These are phyloP conservation scores for Sthenelais limicola DNA, from an alignment of 2,888 invertebrate species.

Conservation along the genomic window DNA sequence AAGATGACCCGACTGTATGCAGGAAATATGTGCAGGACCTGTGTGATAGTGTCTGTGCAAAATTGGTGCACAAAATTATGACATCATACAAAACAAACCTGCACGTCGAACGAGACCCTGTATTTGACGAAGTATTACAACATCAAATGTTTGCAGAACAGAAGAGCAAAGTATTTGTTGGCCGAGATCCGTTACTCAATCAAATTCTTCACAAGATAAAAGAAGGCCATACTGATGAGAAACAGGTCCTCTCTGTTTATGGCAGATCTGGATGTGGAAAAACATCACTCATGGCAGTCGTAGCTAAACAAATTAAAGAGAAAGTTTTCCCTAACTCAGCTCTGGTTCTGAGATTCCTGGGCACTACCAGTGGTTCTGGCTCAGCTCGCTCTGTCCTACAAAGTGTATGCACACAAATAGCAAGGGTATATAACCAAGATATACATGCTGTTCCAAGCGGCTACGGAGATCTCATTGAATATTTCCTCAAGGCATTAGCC, in stretches of 20 bases:
- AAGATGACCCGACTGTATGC: not conserved
- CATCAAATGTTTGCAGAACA: conserved; percentile 42
- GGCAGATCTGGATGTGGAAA: conserved; percentile 50
- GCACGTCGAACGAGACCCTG: conserved; percentile 42
- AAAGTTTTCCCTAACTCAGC: conserved; percentile 34
- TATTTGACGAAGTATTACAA: conserved; percentile 38
- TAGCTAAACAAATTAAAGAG: conserved; percentile 27
- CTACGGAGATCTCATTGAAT: conserved; percentile 44
- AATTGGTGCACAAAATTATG: conserved; percentile 34
- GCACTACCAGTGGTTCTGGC: conserved; percentile 44
- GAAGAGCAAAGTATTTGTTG: conserved; percentile 43
- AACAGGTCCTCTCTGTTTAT: conserved; percentile 27
- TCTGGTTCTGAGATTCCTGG: conserved; percentile 42
- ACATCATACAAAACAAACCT: conserved; percentile 43
- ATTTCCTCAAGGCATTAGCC: conserved; percentile 40
- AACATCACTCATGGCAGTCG: conserved; percentile 47
- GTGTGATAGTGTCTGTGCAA: conserved; percentile 47
- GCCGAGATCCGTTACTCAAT: conserved; percentile 40
- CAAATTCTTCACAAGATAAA: conserved; percentile 5
- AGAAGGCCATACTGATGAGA: not conserved
- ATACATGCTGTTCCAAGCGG: conserved; percentile 3
- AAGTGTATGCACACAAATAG: conserved; percentile 41
- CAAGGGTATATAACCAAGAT: conserved; percentile 40
- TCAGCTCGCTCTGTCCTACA: conserved; percentile 41
- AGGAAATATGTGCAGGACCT: conserved; percentile 26